Base-by-base conservation (phyloP, 1,140 invertebrate species). In the Lepidotrigona ventralis region DNA sequence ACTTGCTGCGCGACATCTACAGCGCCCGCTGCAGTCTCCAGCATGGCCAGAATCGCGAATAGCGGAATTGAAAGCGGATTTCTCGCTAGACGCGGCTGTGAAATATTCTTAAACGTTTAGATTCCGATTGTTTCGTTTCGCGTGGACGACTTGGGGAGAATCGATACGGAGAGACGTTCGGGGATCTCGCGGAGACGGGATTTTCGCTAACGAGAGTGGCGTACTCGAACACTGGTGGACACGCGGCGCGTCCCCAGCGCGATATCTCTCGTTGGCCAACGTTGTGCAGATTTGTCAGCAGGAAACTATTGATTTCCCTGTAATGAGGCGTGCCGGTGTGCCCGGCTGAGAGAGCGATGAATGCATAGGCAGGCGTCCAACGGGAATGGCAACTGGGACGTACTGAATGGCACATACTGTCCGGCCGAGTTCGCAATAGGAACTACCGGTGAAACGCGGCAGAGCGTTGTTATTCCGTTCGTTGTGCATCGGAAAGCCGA, bases 281-380 rank as follows among this genome's bases (percentile, higher is more conserved):
- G 29, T 70, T n/a, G 81, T 51, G 58, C 70, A 83, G 89, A 92
- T 90, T 91, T 90, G 90, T 91, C 89, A 90, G 85, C 87, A 85
- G 83, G 85, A 78, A 86, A 87, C 87, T 91, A 92, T 92, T 86
- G 91, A 91, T 91, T 91, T 77, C 81, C 58, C 64, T 86, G 86
- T 91, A 91, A 92, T 91, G 91, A 91, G 91, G 89, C 88, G 88
- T 86, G 84, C 85, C 78, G 70, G 60, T 76, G 78, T 63, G 73
- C 77, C 69, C 54, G 39, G 68, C 63, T 68, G 53, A 26, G 78
- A 26, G 78, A 75, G 51, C 80, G 79, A 85, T 54, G 64, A 78
- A 79, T 73, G 14, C 74, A 60, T n/a, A 70, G 39, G 83, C 69
- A 69, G 66, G 71, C 29, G 33, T 66, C 51, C 70, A 64, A 26